These are phyloP conservation scores for Pararge aegeria DNA, from an alignment of 1,140 invertebrate genomes.

Conservation along the genomic window DNA sequence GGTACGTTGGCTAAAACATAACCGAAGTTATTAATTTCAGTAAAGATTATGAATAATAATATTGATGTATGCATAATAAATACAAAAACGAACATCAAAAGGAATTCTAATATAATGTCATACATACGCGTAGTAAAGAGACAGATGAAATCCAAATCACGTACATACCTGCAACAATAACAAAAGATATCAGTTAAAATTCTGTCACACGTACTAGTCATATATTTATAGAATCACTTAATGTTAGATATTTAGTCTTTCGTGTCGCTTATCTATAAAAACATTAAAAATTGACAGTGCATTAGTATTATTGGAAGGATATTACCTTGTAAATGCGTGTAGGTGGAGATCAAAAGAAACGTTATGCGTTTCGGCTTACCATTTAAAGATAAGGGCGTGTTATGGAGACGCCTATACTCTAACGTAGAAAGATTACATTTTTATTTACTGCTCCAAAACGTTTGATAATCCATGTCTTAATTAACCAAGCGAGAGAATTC, in stretches of 20 bases:
- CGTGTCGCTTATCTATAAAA: constrained; percentile 51
- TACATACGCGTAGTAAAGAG: neutral
- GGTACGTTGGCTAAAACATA: too few species aligned
- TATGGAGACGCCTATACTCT: constrained; percentile 67
- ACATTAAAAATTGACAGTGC: constrained; percentile 76
- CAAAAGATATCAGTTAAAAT: constrained; percentile 44
- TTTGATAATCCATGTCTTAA: constrained; percentile 79
- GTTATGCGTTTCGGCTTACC: constrained; percentile 64
- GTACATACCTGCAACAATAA: constrained; percentile 40
- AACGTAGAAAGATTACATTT: constrained; percentile 70
- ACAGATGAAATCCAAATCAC: constrained; percentile 12
- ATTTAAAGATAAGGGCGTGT: constrained; percentile 66
- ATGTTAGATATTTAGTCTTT: constrained; percentile 43
- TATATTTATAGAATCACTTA: constrained; percentile 33
- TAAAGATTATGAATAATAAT: too few species aligned
- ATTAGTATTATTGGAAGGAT: constrained; percentile 70
- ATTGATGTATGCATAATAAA: too few species aligned
- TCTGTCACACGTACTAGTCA: constrained; percentile 39
- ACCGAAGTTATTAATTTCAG: too few species aligned
- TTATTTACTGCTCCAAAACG: constrained; percentile 77
- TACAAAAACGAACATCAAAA: too few species aligned
- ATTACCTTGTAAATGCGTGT: constrained; percentile 64
- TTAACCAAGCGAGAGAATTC: constrained; percentile 68
- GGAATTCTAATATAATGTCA: too few species aligned
- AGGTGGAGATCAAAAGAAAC: constrained; percentile 74